Evolutionary conservation across 2,113 vertebrate species (phyloP).

Genomic region (Donacobius atricapilla): DNA sequence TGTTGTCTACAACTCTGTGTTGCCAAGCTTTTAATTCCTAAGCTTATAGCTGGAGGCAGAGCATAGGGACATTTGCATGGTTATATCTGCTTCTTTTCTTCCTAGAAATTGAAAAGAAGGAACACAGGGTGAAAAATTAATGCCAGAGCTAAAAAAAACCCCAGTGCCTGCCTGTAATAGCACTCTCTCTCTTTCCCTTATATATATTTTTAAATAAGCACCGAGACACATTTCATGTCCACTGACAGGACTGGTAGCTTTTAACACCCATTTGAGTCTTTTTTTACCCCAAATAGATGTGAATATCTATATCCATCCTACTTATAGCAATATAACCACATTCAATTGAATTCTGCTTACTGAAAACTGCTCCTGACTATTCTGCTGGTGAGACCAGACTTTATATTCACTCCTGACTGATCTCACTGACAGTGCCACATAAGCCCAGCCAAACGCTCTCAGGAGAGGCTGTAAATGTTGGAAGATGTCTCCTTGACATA

Average conservation of each 20-base stretch:
- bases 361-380: background rate
- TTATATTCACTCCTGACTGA: background rate
- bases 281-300: background rate
- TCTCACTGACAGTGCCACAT: background rate
- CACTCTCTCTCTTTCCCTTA: background rate
- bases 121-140: conserved; percentile 42
- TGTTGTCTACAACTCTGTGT: background rate
- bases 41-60: background rate
- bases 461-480: background rate
- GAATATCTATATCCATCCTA: background rate
- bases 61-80: conserved; percentile 14
- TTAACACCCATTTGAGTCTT: background rate
- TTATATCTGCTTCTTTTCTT: conserved; percentile 4
- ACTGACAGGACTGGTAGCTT: background rate
- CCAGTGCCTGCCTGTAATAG: background rate
- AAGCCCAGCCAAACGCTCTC: background rate
- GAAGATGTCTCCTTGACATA: background rate
- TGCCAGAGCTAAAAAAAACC: conserved; percentile 30
- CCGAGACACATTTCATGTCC: background rate
- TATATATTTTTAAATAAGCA: background rate
- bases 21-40: background rate
- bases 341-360: background rate
- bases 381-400: background rate
- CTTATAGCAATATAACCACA: accelerated
- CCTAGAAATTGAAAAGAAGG: conserved; percentile 23